A percentile compares a stretch with the other conserved stretches of the same genome.
Conservation (phyloP, 2,888 invertebrate species). For the Ligdia adustata region DNA sequence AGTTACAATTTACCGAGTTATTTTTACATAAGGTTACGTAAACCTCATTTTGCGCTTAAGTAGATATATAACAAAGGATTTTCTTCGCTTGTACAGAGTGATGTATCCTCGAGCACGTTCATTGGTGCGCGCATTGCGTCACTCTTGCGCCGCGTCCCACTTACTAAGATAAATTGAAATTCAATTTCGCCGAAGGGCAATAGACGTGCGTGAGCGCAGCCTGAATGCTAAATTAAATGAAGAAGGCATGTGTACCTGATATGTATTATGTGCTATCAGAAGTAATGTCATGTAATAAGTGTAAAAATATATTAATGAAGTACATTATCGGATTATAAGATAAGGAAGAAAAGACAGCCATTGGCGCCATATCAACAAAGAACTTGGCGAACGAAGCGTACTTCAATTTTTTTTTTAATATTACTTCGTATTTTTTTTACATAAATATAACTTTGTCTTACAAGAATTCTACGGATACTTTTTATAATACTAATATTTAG, state of each 20-base stretch:
- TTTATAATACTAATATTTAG: no score
- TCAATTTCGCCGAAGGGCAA: constrained; percentile 79
- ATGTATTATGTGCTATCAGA: no score
- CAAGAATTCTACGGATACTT: no score
- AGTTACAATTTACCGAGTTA: neutral
- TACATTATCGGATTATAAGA: no score
- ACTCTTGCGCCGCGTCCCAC: constrained; percentile 67
- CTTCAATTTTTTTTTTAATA: no score
- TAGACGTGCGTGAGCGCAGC: constrained; percentile 55
- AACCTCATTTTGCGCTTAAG: constrained; percentile 5
- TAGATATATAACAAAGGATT: constrained; percentile 28
- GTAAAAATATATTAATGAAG: no score
- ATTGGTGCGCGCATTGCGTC: constrained; percentile 68
- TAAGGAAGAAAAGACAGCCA: no score
- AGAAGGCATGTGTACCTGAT: constrained; percentile 5
- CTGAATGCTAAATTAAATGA: constrained; percentile 52
- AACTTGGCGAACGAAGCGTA: no score
- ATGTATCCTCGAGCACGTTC: constrained; percentile 63
- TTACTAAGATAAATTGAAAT: constrained; percentile 78
- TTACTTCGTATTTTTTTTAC: no score
- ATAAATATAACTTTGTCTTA: no score
- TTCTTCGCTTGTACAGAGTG: constrained; percentile 42
- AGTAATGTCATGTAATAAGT: no score
- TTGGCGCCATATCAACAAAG: no score
- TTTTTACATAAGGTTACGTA: constrained; percentile 10